phyloP scores from a whole-genome alignment of 1,140 invertebrate species.

The Orussus abietinus region DNA sequence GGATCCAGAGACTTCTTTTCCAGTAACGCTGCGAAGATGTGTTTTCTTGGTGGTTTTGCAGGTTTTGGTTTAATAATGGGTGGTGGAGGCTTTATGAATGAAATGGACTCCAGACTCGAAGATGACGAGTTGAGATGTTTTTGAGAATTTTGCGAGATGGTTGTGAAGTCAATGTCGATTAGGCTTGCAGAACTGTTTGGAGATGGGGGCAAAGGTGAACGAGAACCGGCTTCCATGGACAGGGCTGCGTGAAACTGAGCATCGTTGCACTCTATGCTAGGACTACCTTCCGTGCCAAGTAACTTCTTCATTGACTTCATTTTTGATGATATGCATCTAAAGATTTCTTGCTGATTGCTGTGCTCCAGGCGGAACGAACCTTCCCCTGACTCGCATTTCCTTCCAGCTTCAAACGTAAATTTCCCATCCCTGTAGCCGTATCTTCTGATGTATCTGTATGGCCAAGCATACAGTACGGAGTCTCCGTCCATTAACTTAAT shows the following conservation, averaged over 20 bases:
- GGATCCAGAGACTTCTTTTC: conserved; percentile 43
- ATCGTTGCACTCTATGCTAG: conserved; percentile 67
- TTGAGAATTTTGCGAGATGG: conserved; percentile 39
- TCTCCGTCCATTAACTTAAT: conserved; percentile 69
- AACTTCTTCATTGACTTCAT: conserved; percentile 83
- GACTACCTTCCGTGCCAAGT: conserved; percentile 62
- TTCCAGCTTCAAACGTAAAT: conserved; percentile 87
- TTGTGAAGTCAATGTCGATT: conserved; percentile 49
- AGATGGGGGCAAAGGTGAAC: conserved; percentile 69
- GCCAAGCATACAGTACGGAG: conserved; percentile 75
- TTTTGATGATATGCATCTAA: conserved; percentile 70
- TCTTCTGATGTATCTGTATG: conserved; percentile 77
- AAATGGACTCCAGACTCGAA: conserved; percentile 19
- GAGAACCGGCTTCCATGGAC: conserved; percentile 71
- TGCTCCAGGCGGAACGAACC: conserved; percentile 78
- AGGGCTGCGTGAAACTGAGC: conserved; percentile 69
- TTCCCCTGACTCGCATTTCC: conserved; percentile 82
- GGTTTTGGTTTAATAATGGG: conserved; percentile 59
- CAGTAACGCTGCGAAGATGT: conserved; percentile 41
- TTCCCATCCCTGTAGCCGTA: conserved; percentile 79
- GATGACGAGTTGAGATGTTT: conserved; percentile 31
- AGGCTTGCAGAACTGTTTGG: conserved; percentile 55
- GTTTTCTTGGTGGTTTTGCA: conserved; percentile 64
- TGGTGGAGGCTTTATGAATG: conserved; percentile 33
- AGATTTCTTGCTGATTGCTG: conserved; percentile 75